Conservation (phyloP, 2,113 vertebrate genomes). For the Tachysurus vachellii region DNA sequence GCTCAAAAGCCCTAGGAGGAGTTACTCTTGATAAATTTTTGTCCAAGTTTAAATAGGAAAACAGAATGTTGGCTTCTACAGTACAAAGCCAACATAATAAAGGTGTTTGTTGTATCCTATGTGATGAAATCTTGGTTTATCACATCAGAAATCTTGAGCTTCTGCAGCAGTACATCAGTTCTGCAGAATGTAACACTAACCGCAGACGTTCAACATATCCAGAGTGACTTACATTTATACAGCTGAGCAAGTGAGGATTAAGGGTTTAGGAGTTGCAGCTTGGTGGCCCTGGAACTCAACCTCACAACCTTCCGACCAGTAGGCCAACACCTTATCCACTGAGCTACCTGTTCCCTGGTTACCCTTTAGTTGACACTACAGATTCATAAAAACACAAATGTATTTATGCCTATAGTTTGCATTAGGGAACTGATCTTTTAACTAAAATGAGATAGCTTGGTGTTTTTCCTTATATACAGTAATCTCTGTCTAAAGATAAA, state of each 20-base stretch:
- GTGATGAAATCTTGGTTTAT: neutral
- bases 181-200: neutral
- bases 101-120: neutral
- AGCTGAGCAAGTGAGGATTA: too few relatives aligned
- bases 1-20: too few relatives aligned
- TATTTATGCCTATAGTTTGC: neutral
- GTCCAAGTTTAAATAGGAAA: too few relatives aligned
- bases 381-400: neutral
- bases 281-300: too few relatives aligned
- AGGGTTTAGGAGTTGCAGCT: too few relatives aligned
- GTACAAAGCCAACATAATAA: too few relatives aligned
- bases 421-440: neutral
- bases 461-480: neutral
- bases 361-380: neutral
- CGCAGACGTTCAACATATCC: too few relatives aligned
- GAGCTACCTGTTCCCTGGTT: neutral
- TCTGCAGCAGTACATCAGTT: neutral
- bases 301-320: too few relatives aligned
- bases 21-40: too few relatives aligned
- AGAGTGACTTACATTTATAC: too few relatives aligned
- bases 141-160: neutral
- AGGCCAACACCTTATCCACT: too few relatives aligned
- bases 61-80: too few relatives aligned
- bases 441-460: neutral
- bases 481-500: neutral